Base-by-base conservation (phyloP, 2,888 invertebrate genomes). In the Brachyptera risi region DNA sequence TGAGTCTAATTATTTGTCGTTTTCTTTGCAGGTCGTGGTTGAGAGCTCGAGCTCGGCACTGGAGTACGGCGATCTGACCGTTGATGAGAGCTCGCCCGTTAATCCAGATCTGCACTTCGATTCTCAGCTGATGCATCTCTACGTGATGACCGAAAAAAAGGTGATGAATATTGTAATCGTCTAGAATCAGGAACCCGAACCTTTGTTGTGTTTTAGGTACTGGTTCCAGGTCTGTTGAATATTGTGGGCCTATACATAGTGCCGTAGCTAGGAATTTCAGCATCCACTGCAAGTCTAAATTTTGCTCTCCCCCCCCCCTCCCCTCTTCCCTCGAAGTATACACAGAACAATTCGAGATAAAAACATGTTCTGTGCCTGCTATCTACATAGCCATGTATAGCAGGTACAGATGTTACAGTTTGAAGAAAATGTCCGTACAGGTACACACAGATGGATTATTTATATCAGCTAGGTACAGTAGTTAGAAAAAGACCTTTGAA, bases 41-140 rank as follows among this genome's bases (percentile, higher is more conserved):
- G 95, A 95, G 75, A 90, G 89, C 67, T 84, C 87, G 31, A 84
- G 83, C 17, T 80, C 86, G 42, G 94, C 92, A n/a, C 84, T 90
- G 68, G 92, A 95, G 76, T 96, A 96, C 74, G 92, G 92, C 63
- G 92, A 93, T 73, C 84, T 95, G 65, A 82, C 85, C 40, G 90
- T 96, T 61, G 92, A 93, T 73, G 84, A 87, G 66, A 86, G 85
- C 27, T 90, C 89, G 23, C 81, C 87, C 44, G 91, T 96, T 65
- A 92, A 92, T 74, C 84, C 89, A 69, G 95, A 96, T 79, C 84
- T 96, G 79, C 87, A 89, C 74, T 95, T 96, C 75, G 96, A 96
- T 79, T 86, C 90, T 70, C 89, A 89, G 73, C 83, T 87, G 70
- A 88, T 93, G 82, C 92, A 94, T 80, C 84, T 96, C 67, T 96